phyloP scores from a whole-genome alignment of 2,797 vertebrate genomes.

The Columba guinea region DNA sequence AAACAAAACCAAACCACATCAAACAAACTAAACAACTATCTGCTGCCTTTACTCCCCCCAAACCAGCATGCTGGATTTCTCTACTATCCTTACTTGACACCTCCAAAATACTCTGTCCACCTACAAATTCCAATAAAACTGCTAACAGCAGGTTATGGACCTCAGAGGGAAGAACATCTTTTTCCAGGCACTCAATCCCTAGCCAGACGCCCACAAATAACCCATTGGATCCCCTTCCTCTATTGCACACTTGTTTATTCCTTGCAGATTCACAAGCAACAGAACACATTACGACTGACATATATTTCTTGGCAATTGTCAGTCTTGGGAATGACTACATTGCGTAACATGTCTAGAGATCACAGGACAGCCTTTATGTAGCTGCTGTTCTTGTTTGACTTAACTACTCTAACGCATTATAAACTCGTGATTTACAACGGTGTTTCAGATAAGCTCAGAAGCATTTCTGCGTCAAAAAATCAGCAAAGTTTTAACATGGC shows the following conservation, averaged over 20 bases:
- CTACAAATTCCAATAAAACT: neutral
- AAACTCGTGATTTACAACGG: neutral
- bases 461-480: neutral
- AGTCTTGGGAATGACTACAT: neutral
- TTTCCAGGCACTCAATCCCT: neutral
- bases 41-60: neutral
- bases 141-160: neutral
- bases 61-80: neutral
- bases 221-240: neutral
- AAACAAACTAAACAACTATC: neutral
- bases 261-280: neutral
- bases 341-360: neutral
- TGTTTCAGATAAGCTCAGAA: neutral
- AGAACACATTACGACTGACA: accelerated
- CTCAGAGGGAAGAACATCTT: neutral
- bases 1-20: neutral
- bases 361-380: accelerated
- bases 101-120: neutral
- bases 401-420: neutral
- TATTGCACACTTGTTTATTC: neutral
- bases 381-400: neutral
- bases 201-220: neutral
- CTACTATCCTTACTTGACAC: neutral
- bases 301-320: neutral
- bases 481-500: neutral